Percentiles rank a stretch among this genome's conserved stretches.
These are phyloP conservation scores for Hylaeus anthracinus DNA, from an alignment of 1,140 invertebrate species.

Conservation along the genomic window DNA sequence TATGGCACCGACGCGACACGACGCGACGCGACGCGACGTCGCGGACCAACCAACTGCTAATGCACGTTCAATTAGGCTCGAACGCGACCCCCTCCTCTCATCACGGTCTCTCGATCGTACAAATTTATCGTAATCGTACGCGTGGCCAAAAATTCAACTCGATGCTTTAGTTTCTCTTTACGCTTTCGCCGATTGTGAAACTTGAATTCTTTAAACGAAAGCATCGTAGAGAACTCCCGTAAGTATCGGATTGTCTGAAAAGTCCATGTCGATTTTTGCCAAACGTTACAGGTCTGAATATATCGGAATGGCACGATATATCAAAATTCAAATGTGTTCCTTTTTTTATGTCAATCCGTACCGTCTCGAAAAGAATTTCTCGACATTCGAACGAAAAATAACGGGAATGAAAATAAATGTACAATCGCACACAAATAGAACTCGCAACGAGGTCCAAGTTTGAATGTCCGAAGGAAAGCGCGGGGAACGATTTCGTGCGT, in stretches of 20 bases:
- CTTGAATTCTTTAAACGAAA: background rate
- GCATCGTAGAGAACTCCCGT: too few species aligned
- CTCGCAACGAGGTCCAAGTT: slow-evolving; percentile 1
- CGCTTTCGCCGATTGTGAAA: background rate
- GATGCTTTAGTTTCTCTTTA: background rate
- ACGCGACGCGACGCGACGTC: background rate
- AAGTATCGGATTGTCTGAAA: too few species aligned
- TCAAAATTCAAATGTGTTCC: too few species aligned
- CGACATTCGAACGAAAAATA: background rate
- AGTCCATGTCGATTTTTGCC: too few species aligned
- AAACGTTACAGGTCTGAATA: too few species aligned
- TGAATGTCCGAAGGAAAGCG: slow-evolving; percentile 13
- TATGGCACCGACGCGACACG: slow-evolving; percentile 23
- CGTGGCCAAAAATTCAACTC: background rate
- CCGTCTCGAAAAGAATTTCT: too few species aligned
- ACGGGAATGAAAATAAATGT: background rate
- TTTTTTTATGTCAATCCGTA: too few species aligned
- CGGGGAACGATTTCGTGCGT: slow-evolving; percentile 30
- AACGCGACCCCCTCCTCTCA: background rate
- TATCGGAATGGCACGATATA: background rate
- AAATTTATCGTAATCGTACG: background rate
- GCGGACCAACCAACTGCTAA: background rate
- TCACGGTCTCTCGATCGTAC: background rate
- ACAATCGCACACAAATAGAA: slow-evolving; percentile 18
- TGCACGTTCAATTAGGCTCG: background rate